Base-by-base conservation (phyloP, 2,113 vertebrate species). In the Malurus elegans region DNA sequence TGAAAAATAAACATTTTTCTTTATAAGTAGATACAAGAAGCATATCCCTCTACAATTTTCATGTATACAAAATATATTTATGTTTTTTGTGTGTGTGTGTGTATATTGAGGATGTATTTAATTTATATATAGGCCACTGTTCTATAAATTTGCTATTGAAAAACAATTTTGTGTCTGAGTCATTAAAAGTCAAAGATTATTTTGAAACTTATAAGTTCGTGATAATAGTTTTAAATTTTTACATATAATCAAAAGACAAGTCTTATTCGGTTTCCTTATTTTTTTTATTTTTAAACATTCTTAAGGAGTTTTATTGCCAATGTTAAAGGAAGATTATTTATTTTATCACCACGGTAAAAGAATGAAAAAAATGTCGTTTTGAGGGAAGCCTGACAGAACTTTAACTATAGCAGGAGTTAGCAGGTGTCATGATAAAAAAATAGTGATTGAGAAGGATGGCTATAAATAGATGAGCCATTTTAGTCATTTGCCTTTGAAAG, bases 401-500 rank as follows among this genome's bases (percentile, higher is more conserved):
- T 97, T 98, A 96, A 93, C 75, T 97, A 70, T 94, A 34, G 26
- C 47, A 70, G 53, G 42, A 61, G 60, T 79, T 93, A 94, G 67
- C 80, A 90, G 93, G 85, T 96, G 91, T 88, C 66, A 95, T 42
- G 83, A 76, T 91, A 88, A 79, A 89, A 92, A 86, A 90, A 66
- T 42, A 91, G 58, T 70, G 96, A 97, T 97, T 82, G 95, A 97
- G 96, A 92, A 90, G 84, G 91, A 94, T 96, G 53, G 18, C 91
- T 97, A 96, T 97, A 98, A 98, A 97, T 97, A 98, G 96, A 97
- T 95, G 90, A 97, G 78, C 76, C 96, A 91, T 97, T 97, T 97
- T 96, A 97, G 88, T 97, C 85, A 94, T 95, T 97, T 96, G 95
- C 96, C 79, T 97, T 82, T 97, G 96, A 97, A 97, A 97, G 96